Evolutionary conservation across 2,888 invertebrate species (phyloP).

Genomic region (Melitaea athalia): DNA sequence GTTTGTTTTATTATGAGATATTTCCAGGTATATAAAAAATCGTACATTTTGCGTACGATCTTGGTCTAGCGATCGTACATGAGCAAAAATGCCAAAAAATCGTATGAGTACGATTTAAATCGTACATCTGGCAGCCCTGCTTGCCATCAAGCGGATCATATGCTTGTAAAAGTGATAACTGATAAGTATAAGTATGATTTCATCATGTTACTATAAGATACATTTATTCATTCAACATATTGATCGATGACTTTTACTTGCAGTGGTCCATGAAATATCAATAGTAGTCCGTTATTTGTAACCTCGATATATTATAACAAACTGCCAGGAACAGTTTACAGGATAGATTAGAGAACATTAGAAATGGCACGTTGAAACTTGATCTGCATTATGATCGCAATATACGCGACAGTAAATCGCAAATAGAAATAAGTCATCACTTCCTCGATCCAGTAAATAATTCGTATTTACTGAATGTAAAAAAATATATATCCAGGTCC

Average conservation of each 20-base stretch:
- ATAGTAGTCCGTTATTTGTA: neutral
- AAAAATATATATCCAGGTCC: too few species aligned
- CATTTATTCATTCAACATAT: neutral
- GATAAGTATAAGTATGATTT: too few species aligned
- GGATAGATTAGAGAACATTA: neutral
- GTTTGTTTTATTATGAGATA: too few species aligned
- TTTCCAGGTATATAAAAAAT: too few species aligned
- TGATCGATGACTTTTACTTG: neutral
- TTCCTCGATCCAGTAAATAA: neutral
- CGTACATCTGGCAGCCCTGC: too few species aligned
- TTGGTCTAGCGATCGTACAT: too few species aligned
- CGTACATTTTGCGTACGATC: too few species aligned
- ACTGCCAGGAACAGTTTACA: slow-evolving; percentile 3
- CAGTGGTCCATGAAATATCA: slow-evolving; percentile 2
- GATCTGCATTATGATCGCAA: neutral
- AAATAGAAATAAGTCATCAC: neutral
- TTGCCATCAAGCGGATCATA: too few species aligned
- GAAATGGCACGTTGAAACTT: neutral
- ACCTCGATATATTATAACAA: slow-evolving; percentile 7
- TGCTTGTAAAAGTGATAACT: neutral
- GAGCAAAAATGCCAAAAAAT: too few species aligned
- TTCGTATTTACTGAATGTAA: too few species aligned
- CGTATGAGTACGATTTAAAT: too few species aligned
- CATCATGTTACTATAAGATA: neutral
- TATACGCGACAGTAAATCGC: too few species aligned